Percentiles rank a stretch among this genome's conserved stretches.
Evolutionary conservation across 2,797 vertebrate genomes (phyloP).

Genomic region (Alectoris magna): DNA sequence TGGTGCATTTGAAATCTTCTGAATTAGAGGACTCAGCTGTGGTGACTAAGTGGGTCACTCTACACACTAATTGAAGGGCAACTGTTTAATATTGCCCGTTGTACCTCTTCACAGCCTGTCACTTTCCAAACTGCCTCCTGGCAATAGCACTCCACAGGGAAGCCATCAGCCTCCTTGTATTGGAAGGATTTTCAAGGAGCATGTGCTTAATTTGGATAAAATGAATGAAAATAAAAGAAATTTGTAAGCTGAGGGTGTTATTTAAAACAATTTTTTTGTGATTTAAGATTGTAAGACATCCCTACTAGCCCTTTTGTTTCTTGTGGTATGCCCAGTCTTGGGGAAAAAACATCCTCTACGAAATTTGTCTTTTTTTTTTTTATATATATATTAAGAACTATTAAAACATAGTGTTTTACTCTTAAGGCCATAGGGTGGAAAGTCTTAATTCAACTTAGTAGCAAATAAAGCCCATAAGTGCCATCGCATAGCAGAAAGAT

Average conservation of each 20-base stretch:
- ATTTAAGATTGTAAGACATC: not conserved
- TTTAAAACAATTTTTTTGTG: not conserved
- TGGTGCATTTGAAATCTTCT: conserved; percentile 3
- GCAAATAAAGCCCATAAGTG: not conserved
- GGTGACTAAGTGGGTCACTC: conserved; percentile 63
- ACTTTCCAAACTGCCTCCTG: conserved; percentile 62
- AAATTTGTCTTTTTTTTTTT: not conserved
- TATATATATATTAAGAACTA: not conserved
- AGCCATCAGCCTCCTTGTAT: not conserved
- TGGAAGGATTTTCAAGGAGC: conserved; percentile 29
- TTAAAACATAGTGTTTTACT: not conserved
- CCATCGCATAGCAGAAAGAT: not conserved
- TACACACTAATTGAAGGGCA: conserved; percentile 58
- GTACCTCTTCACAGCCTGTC: conserved; percentile 61
- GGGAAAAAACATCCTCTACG: not conserved
- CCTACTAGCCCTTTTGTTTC: not conserved
- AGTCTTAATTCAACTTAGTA: not conserved
- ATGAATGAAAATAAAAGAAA: conserved; percentile 20
- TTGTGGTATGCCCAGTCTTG: not conserved
- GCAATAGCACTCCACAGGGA: conserved; percentile 36
- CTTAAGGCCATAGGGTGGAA: not conserved
- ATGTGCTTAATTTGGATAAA: not conserved
- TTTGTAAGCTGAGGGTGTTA: not conserved
- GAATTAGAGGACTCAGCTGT: conserved; percentile 64
- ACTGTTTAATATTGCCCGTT: conserved; percentile 46